Evolutionary conservation across 2,113 vertebrate genomes (phyloP), one percentile per base, ranked within the genome.

Genomic region (Aspiorhynchus laticeps): DNA sequence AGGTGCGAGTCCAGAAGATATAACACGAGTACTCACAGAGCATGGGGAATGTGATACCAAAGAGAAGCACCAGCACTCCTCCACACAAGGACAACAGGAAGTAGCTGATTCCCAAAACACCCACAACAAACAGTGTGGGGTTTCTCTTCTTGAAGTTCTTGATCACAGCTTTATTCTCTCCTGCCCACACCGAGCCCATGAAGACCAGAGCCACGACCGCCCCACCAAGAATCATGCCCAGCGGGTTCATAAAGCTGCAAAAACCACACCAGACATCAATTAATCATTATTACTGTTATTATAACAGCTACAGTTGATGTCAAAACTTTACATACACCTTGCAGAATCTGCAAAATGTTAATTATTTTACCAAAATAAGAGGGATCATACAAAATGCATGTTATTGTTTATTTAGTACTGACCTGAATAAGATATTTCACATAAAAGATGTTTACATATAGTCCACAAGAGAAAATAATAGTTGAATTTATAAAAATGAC

Each of bases 61-160:
- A 98, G 90, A 99, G 94, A 89, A 99, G 99, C 88, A 99, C 97
- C 97, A 98, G 95, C 88, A 99, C 97, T 0, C 97, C 97, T 9
- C 97, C 98, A 17, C 96, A 97, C 88, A 99, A 94, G 56, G 97
- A 98, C 81, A 99, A 96, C 93, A 99, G 87, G 88, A 99, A 96
- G 94, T 98, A 99, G 92, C 98, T 99, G 81, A 95, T 95, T 87
- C 95, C 84, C 96, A 99, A 95, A 77, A 99, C 95, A 48, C 89
- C 93, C 74, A 97, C 48, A 3, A 99, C 93, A 59, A 99, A 99
- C 0, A 95, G 87, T 1, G 95, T 94, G 26, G 98, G 98, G 88
- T 98, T 97, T 90, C 95, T 97, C 94, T 93, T 98, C 94, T 99
- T 99, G 93, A 99, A 93, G 87, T 94, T 96, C 92, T 98, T 97